A percentile compares a stretch with the other conserved stretches of the same genome.
phyloP scores from a whole-genome alignment of 2,113 vertebrate species.

The Sialia sialis region DNA sequence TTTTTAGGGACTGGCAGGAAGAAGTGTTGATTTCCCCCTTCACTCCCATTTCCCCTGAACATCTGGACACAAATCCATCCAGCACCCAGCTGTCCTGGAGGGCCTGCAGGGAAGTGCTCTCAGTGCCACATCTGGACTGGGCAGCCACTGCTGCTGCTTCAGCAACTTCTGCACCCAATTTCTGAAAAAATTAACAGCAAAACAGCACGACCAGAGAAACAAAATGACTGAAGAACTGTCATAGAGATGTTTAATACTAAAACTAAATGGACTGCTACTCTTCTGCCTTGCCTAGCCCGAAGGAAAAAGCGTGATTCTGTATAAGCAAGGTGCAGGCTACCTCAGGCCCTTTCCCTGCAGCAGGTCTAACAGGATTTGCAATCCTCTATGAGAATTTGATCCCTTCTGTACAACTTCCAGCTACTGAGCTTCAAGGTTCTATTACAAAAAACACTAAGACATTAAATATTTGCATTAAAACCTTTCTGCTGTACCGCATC shows the following conservation, averaged over 20 bases:
- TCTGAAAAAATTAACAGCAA: neutral
- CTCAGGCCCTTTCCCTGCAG: neutral
- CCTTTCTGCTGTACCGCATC: accelerated
- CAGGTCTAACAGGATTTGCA: accelerated
- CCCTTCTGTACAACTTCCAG: neutral
- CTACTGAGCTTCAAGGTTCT: neutral
- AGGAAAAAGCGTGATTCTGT: neutral
- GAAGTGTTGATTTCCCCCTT: neutral
- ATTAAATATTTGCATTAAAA: neutral
- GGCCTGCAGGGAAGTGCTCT: accelerated
- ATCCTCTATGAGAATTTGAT: neutral
- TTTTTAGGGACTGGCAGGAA: neutral
- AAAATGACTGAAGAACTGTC: neutral
- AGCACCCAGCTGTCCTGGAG: neutral
- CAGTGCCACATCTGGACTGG: neutral
- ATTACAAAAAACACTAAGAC: neutral
- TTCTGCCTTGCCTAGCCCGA: neutral
- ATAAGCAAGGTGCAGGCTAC: accelerated
- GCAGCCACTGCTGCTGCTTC: accelerated
- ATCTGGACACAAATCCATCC: neutral
- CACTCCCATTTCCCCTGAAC: neutral
- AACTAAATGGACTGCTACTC: accelerated
- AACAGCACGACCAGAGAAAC: neutral
- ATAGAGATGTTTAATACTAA: neutral
- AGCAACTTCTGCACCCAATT: neutral